A percentile compares a stretch with the other conserved stretches of the same genome.
Evolutionary conservation across 2,888 invertebrate species (phyloP).

Genomic region (Vandiemenella viatica): DNA sequence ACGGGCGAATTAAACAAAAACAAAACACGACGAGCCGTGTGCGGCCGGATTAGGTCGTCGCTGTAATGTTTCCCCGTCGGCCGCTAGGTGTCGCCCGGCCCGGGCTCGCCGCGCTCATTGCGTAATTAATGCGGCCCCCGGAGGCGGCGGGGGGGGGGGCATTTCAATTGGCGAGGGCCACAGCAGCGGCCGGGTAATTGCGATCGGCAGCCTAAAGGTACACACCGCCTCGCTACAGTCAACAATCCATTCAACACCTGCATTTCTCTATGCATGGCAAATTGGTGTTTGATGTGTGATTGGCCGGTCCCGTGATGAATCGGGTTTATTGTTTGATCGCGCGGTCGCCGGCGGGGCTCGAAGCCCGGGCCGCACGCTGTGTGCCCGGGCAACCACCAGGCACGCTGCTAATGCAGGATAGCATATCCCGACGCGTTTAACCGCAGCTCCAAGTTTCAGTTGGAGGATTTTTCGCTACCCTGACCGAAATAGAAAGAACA

Average conservation of each 20-base stretch:
- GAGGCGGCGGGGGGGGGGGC: constrained; percentile 3
- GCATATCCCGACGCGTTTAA: no score
- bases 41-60: neutral
- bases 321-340: constrained; percentile 14
- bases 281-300: constrained; percentile 14
- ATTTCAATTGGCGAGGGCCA: neutral
- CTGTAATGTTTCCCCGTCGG: neutral
- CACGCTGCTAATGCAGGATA: no score
- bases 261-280: constrained; percentile 13
- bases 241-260: constrained; percentile 15
- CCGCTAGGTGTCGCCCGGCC: neutral
- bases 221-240: constrained; percentile 13
- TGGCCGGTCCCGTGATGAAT: constrained; percentile 13
- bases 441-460: no score
- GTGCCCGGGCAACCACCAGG: neutral
- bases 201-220: constrained; percentile 12
- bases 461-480: no score
- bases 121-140: constrained; percentile 3
- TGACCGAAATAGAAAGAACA: no score
- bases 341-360: constrained; percentile 2
- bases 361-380: neutral
- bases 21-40: no score
- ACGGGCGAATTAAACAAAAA: no score
- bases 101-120: neutral
- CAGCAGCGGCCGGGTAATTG: constrained; percentile 12